Conservation (phyloP, 2,113 vertebrate genomes). For the Scopus umbretta region DNA sequence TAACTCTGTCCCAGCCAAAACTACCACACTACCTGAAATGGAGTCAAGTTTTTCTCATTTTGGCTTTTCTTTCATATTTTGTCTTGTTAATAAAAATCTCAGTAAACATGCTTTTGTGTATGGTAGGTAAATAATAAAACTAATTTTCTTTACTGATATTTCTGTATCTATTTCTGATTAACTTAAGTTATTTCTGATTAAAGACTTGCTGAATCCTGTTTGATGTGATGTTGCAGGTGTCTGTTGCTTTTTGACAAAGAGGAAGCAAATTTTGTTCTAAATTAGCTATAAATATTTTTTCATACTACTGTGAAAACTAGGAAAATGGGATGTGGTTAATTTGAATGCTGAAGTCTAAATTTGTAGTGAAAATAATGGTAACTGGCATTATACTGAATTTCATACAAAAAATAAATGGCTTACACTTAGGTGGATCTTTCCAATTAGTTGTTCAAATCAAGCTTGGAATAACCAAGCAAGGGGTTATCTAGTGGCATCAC, state of each 20-base stretch:
- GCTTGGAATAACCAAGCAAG: background rate
- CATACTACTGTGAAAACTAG: background rate
- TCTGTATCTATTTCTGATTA: background rate
- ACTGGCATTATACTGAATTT: background rate
- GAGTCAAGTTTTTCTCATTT: background rate
- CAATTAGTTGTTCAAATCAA: background rate
- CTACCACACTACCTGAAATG: background rate
- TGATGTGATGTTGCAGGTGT: background rate
- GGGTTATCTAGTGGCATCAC: background rate
- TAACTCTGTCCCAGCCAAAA: too few relatives aligned
- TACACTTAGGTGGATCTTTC: background rate
- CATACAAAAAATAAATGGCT: background rate
- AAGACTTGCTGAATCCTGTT: background rate
- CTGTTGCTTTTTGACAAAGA: background rate
- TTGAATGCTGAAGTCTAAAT: background rate
- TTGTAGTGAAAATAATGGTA: background rate
- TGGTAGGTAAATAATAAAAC: background rate
- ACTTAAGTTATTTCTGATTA: background rate
- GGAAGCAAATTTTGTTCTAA: background rate
- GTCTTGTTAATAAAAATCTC: background rate
- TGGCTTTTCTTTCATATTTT: background rate
- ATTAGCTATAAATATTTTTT: background rate
- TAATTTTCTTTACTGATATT: background rate
- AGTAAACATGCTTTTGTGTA: background rate
- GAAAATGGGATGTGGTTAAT: background rate